These are phyloP conservation scores for Himalopsyche kuldschensis DNA, from an alignment of 2,888 invertebrate genomes.

Conservation along the genomic window DNA sequence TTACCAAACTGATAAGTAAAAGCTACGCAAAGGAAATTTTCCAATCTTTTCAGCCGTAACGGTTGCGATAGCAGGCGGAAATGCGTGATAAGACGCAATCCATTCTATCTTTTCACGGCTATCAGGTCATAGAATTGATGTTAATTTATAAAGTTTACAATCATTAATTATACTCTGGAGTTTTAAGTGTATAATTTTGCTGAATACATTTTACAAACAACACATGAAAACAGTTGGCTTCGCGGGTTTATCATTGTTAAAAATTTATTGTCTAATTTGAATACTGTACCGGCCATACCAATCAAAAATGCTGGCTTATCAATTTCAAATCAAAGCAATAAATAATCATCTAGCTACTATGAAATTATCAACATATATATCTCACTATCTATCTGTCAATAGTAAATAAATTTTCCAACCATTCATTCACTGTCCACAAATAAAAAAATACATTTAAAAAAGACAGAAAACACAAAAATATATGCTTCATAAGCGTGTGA, in stretches of 20 bases:
- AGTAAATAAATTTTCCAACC: too few relatives aligned
- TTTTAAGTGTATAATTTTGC: constrained; percentile 29
- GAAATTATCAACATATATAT: background rate
- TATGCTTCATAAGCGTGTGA: too few relatives aligned
- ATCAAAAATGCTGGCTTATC: background rate
- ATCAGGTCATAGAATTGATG: constrained; percentile 37
- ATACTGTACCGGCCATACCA: background rate
- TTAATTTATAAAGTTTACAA: constrained; percentile 38
- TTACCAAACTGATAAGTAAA: constrained; percentile 15
- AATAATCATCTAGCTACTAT: background rate
- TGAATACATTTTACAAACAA: constrained; percentile 19
- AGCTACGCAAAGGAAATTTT: constrained; percentile 12
- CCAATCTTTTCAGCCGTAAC: constrained; percentile 13
- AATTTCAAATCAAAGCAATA: background rate
- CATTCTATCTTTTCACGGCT: constrained; percentile 38
- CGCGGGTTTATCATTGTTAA: background rate
- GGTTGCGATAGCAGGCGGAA: constrained; percentile 17
- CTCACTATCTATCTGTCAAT: too few relatives aligned
- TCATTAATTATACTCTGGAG: constrained; percentile 38
- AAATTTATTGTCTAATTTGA: background rate
- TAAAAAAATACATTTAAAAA: too few relatives aligned
- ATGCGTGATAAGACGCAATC: constrained; percentile 36
- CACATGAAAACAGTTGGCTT: background rate
- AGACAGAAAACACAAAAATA: too few relatives aligned
- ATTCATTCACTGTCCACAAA: too few relatives aligned